Evolutionary conservation across 2,888 invertebrate genomes (phyloP).

Genomic region (Aphidius colemani): DNA sequence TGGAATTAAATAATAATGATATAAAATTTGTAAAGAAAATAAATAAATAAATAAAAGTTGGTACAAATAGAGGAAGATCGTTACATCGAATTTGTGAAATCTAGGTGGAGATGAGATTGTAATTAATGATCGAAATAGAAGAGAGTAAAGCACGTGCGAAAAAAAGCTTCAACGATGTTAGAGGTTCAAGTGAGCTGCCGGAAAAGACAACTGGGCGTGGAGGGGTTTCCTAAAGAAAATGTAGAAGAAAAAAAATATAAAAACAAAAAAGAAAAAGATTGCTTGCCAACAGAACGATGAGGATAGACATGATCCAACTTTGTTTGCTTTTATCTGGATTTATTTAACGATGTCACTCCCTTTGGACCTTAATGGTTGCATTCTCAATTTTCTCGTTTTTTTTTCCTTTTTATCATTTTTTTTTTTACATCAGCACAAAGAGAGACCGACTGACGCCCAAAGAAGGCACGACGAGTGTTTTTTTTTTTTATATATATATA

Average conservation of each 20-base stretch:
- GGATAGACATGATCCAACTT: slow-evolving; percentile 13
- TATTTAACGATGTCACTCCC: slow-evolving; percentile 39
- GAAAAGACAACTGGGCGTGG: neutral
- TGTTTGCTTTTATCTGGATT: slow-evolving; percentile 38
- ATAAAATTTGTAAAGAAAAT: too few species aligned
- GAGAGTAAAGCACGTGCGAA: slow-evolving; percentile 19
- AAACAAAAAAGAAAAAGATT: neutral
- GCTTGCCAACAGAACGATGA: neutral
- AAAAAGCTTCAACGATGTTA: slow-evolving; percentile 10
- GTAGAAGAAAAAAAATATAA: slow-evolving; percentile 2
- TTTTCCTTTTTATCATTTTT: neutral
- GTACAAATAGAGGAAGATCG: slow-evolving; percentile 9
- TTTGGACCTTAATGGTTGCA: slow-evolving; percentile 35
- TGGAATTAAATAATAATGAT: too few species aligned
- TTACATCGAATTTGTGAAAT: slow-evolving; percentile 31
- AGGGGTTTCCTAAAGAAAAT: slow-evolving; percentile 2
- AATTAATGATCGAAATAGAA: slow-evolving; percentile 32
- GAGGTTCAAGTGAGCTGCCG: slow-evolving; percentile 15
- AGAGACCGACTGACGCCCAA: slow-evolving; percentile 15
- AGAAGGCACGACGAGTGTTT: neutral
- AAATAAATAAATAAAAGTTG: slow-evolving; percentile 13
- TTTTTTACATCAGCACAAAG: slow-evolving; percentile 18
- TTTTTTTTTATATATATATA: neutral
- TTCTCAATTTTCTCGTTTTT: neutral
- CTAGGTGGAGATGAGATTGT: slow-evolving; percentile 29